Percentiles rank a stretch among this genome's conserved stretches.
These are phyloP conservation scores for Lepidochrysops patricia DNA, from an alignment of 2,888 invertebrate species.

Conservation along the genomic window DNA sequence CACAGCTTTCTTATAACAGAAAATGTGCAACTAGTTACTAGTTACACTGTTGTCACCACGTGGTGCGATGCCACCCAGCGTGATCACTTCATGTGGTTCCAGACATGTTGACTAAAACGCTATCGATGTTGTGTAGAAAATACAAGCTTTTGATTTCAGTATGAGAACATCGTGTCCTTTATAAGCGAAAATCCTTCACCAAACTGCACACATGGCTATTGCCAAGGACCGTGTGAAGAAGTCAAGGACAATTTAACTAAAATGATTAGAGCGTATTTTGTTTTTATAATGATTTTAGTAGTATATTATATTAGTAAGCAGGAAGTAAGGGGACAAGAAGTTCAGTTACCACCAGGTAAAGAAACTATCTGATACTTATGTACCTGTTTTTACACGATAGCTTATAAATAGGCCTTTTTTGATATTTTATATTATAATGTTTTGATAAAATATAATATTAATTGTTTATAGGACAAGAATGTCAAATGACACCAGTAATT, in stretches of 20 bases:
- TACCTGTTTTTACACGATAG: background rate
- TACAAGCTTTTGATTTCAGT: slow-evolving; percentile 23
- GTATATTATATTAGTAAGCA: slow-evolving; percentile 38
- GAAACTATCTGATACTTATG: background rate
- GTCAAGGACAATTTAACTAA: background rate
- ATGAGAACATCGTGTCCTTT: slow-evolving; percentile 21
- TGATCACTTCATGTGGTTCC: slow-evolving; percentile 27
- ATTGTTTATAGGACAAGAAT: slow-evolving; percentile 78
- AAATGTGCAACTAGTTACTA: too few relatives aligned
- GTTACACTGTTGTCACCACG: background rate
- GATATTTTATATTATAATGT: too few relatives aligned
- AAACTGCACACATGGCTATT: slow-evolving; percentile 16
- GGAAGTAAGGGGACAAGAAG: slow-evolving; percentile 43
- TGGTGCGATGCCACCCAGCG: slow-evolving; percentile 27
- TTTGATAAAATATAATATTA: background rate
- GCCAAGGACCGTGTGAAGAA: slow-evolving; percentile 11
- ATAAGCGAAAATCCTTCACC: slow-evolving; percentile 21
- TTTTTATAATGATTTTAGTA: slow-evolving; percentile 31
- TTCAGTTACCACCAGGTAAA: slow-evolving; percentile 50
- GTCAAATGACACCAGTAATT: slow-evolving; percentile 92
- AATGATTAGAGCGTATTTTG: slow-evolving; percentile 25
- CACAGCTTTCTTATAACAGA: background rate
- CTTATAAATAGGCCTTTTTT: too few relatives aligned
- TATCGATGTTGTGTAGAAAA: slow-evolving; percentile 32
- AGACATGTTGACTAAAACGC: slow-evolving; percentile 39